Conservation (phyloP, 2,113 vertebrate species). For the Capra hircus region DNA sequence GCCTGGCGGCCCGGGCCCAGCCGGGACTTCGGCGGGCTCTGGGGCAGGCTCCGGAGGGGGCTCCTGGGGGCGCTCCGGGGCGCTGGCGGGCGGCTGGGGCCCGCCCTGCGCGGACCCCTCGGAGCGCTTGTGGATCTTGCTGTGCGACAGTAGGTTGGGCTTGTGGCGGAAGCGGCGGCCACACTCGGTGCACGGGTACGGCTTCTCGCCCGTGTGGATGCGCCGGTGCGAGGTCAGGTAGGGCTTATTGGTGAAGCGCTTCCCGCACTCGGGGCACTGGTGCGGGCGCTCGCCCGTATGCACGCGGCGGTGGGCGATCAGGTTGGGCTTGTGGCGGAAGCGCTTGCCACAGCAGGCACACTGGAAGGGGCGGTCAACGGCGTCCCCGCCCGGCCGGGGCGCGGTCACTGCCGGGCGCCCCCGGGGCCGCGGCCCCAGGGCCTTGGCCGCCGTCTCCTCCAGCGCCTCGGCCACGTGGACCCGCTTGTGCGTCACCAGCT, state of each 20-base stretch:
- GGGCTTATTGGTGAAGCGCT: constrained; percentile 81
- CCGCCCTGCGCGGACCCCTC: constrained; percentile 25
- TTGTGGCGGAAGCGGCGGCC: constrained; percentile 76
- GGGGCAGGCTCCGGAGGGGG: neutral
- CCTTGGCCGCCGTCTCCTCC: constrained; percentile 60
- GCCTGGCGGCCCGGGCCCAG: neutral
- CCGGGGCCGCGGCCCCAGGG: constrained; percentile 60
- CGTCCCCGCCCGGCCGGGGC: constrained; percentile 68
- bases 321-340: constrained; percentile 76
- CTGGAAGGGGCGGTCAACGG: constrained; percentile 55
- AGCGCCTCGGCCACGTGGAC: constrained; percentile 69
- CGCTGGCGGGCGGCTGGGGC: neutral
- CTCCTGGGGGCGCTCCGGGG: neutral
- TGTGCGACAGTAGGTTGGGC: constrained; percentile 76
- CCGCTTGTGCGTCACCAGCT: constrained; percentile 74
- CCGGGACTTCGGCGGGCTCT: accelerated
- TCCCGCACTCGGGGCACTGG: constrained; percentile 79
- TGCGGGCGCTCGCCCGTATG: constrained; percentile 73
- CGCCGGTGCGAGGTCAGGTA: constrained; percentile 74
- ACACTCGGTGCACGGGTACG: constrained; percentile 68
- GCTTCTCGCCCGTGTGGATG: constrained; percentile 76
- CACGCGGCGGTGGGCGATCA: constrained; percentile 75
- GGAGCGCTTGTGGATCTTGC: constrained; percentile 74
- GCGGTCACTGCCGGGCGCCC: constrained; percentile 55
- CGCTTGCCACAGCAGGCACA: constrained; percentile 79